phyloP scores from a whole-genome alignment of 2,797 vertebrate species.

The Saxicola maurus region DNA sequence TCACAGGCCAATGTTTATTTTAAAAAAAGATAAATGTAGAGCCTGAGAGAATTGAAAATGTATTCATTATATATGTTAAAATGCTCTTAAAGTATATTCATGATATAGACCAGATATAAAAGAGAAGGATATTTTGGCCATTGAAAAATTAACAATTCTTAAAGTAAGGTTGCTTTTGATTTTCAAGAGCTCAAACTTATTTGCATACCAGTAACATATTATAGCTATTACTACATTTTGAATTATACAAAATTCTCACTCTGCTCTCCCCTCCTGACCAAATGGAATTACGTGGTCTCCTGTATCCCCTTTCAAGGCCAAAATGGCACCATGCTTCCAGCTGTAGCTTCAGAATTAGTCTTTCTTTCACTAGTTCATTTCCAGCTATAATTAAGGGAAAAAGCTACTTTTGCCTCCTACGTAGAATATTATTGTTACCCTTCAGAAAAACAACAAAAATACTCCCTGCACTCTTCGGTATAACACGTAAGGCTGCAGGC shows the following conservation, averaged over 20 bases:
- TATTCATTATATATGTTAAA: not conserved
- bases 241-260: not conserved
- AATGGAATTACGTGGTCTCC: not conserved
- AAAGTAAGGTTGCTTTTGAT: not conserved
- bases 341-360: not conserved
- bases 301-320: not conserved
- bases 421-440: not conserved
- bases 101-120: not conserved
- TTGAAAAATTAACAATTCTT: not conserved
- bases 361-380: not conserved
- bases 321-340: not conserved
- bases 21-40: not conserved
- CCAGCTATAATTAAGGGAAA: not conserved
- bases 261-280: not conserved
- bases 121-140: not conserved
- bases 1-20: not conserved
- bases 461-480: not conserved
- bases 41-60: not conserved
- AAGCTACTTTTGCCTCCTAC: not conserved
- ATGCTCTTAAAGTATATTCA: fast-evolving
- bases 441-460: not conserved
- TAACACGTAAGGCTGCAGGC: not conserved
- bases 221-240: not conserved
- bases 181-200: not conserved
- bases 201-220: not conserved